These are phyloP conservation scores for Florisuga fusca DNA, from an alignment of 2,797 vertebrate species.

Conservation along the genomic window DNA sequence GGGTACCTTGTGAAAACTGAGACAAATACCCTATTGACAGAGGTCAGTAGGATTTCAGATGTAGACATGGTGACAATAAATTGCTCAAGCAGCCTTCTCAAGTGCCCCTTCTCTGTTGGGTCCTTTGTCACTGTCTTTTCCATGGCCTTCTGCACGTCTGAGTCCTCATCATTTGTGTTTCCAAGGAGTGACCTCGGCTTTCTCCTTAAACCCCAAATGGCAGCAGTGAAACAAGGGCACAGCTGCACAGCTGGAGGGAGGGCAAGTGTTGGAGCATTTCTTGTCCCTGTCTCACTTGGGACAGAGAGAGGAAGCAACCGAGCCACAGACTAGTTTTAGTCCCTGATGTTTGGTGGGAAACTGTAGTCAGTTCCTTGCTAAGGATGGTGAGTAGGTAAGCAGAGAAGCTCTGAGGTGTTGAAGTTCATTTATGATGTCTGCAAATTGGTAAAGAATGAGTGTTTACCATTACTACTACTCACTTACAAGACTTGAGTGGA, in stretches of 20 bases:
- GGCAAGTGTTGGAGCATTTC: fast-evolving
- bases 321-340: neutral
- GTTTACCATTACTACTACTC: neutral
- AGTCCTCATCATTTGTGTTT: neutral
- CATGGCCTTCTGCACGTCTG: neutral
- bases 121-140: neutral
- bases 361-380: fast-evolving
- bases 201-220: neutral
- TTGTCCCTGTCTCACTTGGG: neutral
- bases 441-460: neutral
- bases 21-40: neutral
- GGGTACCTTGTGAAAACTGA: neutral
- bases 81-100: neutral
- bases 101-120: neutral
- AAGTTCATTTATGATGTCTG: neutral
- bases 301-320: neutral
- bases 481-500: neutral
- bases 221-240: neutral
- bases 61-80: neutral
- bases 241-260: neutral
- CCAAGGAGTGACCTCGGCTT: neutral
- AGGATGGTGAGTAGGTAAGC: neutral
- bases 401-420: neutral
- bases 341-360: neutral
- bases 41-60: neutral